Percentiles rank a stretch among this genome's conserved stretches.
phyloP scores from a whole-genome alignment of 2,113 vertebrate species.

The Hipposideros armiger region DNA sequence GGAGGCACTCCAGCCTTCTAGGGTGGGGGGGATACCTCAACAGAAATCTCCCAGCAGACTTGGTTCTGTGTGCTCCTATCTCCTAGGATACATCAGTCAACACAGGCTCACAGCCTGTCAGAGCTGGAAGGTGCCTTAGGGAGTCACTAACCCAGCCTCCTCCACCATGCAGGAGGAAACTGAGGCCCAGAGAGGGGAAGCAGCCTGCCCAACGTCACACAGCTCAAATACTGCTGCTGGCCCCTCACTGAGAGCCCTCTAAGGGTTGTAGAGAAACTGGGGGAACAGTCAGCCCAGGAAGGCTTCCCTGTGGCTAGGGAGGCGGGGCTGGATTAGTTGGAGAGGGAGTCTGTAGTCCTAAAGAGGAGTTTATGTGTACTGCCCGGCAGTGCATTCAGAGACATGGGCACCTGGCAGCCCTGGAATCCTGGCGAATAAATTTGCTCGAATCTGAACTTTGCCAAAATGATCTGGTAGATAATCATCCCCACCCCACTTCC shows the following conservation, averaged over 20 bases:
- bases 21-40: slow-evolving; percentile 39
- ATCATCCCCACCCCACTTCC: not conserved
- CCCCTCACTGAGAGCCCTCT: not conserved
- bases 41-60: slow-evolving; percentile 75
- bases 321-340: not conserved
- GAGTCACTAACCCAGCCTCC: slow-evolving; percentile 68
- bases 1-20: slow-evolving; percentile 8
- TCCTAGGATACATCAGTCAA: slow-evolving; percentile 84
- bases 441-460: not conserved
- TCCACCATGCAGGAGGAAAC: slow-evolving; percentile 27
- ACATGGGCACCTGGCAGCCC: not conserved
- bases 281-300: not conserved
- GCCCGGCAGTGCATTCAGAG: not conserved
- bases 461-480: slow-evolving; percentile 35
- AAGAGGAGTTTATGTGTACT: not conserved
- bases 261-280: not conserved
- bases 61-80: slow-evolving; percentile 71
- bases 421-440: not conserved
- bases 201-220: slow-evolving; percentile 52
- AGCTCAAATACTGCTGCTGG: slow-evolving; percentile 34
- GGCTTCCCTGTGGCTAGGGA: not conserved
- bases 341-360: not conserved
- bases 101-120: slow-evolving; percentile 73
- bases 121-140: slow-evolving; percentile 78
- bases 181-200: slow-evolving; percentile 55